Evolutionary conservation across 2,113 vertebrate genomes (phyloP).

Genomic region (Mustela lutreola): DNA sequence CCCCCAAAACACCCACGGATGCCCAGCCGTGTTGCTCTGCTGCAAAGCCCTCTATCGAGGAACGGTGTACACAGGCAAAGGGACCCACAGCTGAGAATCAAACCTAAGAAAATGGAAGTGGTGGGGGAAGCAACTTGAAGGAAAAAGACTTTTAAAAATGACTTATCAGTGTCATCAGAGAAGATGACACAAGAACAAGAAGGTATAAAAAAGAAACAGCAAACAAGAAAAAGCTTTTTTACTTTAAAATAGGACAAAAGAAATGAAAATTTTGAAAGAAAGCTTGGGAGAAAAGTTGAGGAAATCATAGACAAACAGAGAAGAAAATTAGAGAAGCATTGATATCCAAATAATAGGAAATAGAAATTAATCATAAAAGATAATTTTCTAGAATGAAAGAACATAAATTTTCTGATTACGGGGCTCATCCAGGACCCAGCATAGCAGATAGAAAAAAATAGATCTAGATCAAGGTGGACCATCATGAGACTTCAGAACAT

Average conservation of each 20-base stretch:
- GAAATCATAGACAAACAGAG: neutral
- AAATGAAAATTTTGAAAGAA: neutral
- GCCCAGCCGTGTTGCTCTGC: neutral
- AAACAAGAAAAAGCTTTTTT: neutral
- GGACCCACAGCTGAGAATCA: neutral
- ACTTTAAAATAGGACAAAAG: neutral
- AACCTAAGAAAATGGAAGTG: neutral
- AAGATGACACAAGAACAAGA: neutral
- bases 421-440: neutral
- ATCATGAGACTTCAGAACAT: neutral
- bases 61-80: neutral
- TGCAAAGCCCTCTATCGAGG: neutral
- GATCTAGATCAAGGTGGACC: neutral
- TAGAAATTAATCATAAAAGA: neutral
- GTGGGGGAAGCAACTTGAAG: neutral
- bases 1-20: neutral
- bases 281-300: neutral
- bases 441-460: neutral
- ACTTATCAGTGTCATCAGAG: neutral
- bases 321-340: neutral
- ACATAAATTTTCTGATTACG: neutral
- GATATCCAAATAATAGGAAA: neutral
- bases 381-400: constrained; percentile 5
- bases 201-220: neutral
- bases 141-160: neutral